phyloP scores from a whole-genome alignment of 2,113 vertebrate species.

The Pandion haliaetus region DNA sequence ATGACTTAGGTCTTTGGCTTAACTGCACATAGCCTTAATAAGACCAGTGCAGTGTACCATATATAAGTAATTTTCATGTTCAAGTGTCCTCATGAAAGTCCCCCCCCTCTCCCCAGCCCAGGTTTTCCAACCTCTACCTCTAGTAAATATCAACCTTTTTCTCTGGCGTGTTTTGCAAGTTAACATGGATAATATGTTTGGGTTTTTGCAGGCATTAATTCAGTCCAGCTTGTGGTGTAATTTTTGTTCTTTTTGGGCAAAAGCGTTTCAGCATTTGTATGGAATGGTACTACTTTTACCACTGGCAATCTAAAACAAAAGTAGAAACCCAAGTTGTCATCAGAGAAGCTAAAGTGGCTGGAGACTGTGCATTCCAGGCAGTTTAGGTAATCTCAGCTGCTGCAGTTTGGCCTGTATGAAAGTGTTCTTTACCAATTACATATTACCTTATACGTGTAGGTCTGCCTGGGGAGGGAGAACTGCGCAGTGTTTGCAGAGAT shows the following conservation, averaged over 20 bases:
- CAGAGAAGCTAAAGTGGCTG: neutral
- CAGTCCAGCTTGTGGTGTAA: neutral
- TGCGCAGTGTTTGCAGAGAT: neutral
- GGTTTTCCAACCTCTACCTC: neutral
- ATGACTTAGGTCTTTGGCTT: neutral
- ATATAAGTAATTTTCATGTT: neutral
- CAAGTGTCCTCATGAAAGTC: neutral
- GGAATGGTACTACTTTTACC: neutral
- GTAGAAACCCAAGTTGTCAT: slow-evolving; percentile 11
- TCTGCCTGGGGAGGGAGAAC: neutral
- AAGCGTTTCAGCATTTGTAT: neutral
- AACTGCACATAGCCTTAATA: neutral
- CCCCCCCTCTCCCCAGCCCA: neutral
- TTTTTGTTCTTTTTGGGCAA: neutral
- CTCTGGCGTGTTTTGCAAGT: neutral
- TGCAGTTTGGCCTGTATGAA: neutral
- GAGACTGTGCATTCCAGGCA: slow-evolving; percentile 53
- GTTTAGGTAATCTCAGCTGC: slow-evolving; percentile 51
- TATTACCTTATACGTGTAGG: neutral
- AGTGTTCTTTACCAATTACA: neutral
- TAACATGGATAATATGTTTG: neutral
- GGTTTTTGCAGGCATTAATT: neutral
- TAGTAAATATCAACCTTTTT: neutral
- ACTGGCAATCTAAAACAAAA: neutral
- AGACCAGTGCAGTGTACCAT: neutral